Base-by-base conservation (phyloP, 2,797 vertebrate species). In the Xiphorhynchus erythropygius region DNA sequence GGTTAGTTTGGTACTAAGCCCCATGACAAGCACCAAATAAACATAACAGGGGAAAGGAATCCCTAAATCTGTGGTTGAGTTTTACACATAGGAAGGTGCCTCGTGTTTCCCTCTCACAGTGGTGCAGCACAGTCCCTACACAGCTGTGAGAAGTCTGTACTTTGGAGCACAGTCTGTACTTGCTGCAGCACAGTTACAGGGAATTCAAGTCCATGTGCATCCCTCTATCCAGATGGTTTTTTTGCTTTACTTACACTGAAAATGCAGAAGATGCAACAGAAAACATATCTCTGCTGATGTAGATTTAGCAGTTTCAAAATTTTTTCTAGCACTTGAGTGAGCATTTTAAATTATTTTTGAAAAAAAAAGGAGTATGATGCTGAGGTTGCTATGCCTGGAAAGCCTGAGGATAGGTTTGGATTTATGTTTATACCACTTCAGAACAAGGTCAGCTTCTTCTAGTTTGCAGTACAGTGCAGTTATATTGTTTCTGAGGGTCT, bases 41-140 rank as follows among this genome's bases (percentile, higher is more conserved):
- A 33, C 4, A 0, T 17, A 55, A 65, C 0, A 10, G 11, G 24
- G 27, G 18, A 49, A 50, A 71, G 71, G 1, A 0, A 0, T 7
- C 28, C 49, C 46, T 37, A 25, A 39, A 86, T 13, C 3, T 3
- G 19, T 16, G 18, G 9, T 1, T 62, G 39, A 37, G 6, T 64
- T 74, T 53, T 44, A 18, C 2, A 7, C 11, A 7, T 2, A 49
- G 25, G 13, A 37, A 14, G 5, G 10, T 71, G 50, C 35, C 32
- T 68, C 4, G 16, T 18, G 23, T 65, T 73, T 57, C 18, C 55
- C 18, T 84, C 25, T 32, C 67, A 16, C 25, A 13, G 63, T 19
- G 41, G 10, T 63, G 59, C 67, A 53, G 55, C 37, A 13, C 7
- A 32, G 52, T 27, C 16, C 52, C 47, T 37, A 1, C 1, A 4